These are phyloP conservation scores for Exephanes ischioxanthus DNA, from an alignment of 2,888 invertebrate species.

Conservation along the genomic window DNA sequence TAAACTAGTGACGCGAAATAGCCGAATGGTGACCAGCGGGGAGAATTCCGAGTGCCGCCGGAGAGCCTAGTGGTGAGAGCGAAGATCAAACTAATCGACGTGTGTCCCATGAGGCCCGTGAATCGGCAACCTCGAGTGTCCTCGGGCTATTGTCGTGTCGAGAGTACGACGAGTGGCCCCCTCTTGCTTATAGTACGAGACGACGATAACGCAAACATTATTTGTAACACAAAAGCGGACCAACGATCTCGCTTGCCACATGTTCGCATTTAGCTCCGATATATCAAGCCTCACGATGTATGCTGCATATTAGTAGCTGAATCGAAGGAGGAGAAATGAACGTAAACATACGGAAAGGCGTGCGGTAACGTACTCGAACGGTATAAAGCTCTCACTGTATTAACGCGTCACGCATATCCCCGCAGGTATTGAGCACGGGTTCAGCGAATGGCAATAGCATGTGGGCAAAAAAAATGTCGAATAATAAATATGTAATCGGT, in stretches of 20 bases:
- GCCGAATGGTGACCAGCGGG: constrained; percentile 11
- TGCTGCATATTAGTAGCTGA: constrained; percentile 25
- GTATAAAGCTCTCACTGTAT: constrained; percentile 61
- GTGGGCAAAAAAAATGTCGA: background rate
- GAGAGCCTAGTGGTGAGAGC: constrained; percentile 61
- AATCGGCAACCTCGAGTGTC: constrained; percentile 77
- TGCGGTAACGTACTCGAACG: constrained; percentile 68
- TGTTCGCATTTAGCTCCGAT: constrained; percentile 75
- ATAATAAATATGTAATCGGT: background rate
- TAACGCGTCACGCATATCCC: constrained; percentile 22
- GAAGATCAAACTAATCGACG: constrained; percentile 81
- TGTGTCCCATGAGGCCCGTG: constrained; percentile 72
- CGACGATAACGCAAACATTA: constrained; percentile 84
- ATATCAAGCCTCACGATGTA: constrained; percentile 16
- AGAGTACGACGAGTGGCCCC: constrained; percentile 46
- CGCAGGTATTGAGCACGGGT: background rate
- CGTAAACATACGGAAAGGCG: constrained; percentile 33
- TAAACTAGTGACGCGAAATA: constrained; percentile 34
- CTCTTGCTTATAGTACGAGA: constrained; percentile 40
- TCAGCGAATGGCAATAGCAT: background rate
- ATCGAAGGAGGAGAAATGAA: constrained; percentile 30
- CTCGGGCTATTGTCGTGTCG: constrained; percentile 81
- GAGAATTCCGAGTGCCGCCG: constrained; percentile 16
- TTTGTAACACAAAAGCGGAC: constrained; percentile 84
- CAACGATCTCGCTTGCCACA: constrained; percentile 82